These are phyloP conservation scores for Mesembrinibis cayennensis DNA, from an alignment of 2,113 vertebrate genomes.

Conservation along the genomic window DNA sequence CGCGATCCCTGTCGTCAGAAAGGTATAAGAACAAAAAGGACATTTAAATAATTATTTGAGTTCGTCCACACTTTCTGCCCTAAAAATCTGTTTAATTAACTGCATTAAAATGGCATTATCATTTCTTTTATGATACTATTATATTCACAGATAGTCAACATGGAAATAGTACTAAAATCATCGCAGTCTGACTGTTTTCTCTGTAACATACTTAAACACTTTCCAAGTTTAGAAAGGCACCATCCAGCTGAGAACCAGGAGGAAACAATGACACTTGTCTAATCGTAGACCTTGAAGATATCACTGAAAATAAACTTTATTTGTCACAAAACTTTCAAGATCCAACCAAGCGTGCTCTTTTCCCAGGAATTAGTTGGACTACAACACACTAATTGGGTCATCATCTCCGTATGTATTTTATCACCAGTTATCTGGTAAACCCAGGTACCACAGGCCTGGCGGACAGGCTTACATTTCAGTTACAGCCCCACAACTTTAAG, in stretches of 20 bases:
- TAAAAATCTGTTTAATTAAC: neutral
- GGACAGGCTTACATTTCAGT: neutral
- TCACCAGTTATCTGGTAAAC: neutral
- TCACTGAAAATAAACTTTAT: neutral
- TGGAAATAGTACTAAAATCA: neutral
- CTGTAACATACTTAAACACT: neutral
- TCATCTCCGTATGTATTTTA: neutral
- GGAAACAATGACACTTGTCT: neutral
- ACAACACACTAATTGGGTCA: neutral
- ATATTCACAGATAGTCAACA: neutral
- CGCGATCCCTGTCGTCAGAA: constrained; percentile 82
- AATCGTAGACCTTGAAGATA: fast-evolving
- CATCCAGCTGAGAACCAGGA: neutral
- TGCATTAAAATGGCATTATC: neutral
- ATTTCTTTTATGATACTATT: neutral
- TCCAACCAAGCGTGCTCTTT: neutral
- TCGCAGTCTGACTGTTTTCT: neutral
- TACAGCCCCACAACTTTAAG: neutral
- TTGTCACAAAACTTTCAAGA: neutral
- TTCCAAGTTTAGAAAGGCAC: neutral
- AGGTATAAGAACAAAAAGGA: neutral
- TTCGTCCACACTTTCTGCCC: neutral
- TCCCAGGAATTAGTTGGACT: neutral
- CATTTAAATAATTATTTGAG: neutral
- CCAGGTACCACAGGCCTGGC: neutral